phyloP scores from a whole-genome alignment of 2,888 invertebrate species.

The Drosophila ezoana region DNA sequence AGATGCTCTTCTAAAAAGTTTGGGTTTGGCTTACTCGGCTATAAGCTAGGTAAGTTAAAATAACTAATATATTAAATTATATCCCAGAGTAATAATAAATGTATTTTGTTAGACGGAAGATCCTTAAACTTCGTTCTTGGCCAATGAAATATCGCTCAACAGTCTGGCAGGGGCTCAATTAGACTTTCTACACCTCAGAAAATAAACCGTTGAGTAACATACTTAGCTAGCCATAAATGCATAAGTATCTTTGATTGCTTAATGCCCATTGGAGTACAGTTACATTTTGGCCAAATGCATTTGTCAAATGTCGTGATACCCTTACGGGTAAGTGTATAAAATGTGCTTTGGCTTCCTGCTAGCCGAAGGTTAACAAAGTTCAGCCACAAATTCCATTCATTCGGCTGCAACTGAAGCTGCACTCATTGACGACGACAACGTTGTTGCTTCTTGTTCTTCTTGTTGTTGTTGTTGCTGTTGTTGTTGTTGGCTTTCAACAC shows the following conservation, averaged over 20 bases:
- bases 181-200: too few relatives aligned
- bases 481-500: slow-evolving; percentile 73
- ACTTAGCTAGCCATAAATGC: neutral
- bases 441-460: slow-evolving; percentile 22
- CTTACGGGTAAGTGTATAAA: slow-evolving; percentile 51
- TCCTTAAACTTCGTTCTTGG: too few relatives aligned
- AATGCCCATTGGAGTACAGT: neutral
- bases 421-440: slow-evolving; percentile 72
- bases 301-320: slow-evolving; percentile 25
- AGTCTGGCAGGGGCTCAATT: too few relatives aligned
- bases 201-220: too few relatives aligned
- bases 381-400: slow-evolving; percentile 75
- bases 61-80: neutral
- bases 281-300: neutral
- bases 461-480: slow-evolving; percentile 24
- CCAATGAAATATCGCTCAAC: too few relatives aligned
- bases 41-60: neutral
- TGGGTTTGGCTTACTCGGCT: neutral
- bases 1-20: slow-evolving; percentile 30
- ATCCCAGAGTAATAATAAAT: too few relatives aligned
- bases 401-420: slow-evolving; percentile 55
- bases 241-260: neutral
- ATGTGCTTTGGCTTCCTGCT: slow-evolving; percentile 69
- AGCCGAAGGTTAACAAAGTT: slow-evolving; percentile 75
- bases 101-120: too few relatives aligned